Evolutionary conservation across 2,888 invertebrate species (phyloP).

Genomic region (Aleiodes alternator): DNA sequence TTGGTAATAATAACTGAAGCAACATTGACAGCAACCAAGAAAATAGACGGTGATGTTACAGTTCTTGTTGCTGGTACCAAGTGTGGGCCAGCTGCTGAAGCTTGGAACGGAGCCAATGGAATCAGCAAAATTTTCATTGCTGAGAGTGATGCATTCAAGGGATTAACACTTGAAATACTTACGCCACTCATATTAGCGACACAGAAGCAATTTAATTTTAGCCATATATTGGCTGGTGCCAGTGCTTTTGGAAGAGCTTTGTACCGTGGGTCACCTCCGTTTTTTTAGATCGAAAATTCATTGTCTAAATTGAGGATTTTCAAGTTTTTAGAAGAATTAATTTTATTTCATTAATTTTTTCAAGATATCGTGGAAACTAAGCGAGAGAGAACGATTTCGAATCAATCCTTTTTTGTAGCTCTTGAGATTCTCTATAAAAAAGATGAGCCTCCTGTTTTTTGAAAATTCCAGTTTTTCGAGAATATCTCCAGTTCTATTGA

Average conservation of each 20-base stretch:
- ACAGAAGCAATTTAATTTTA: slow-evolving; percentile 95
- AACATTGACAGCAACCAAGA: slow-evolving; percentile 93
- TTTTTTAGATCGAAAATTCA: background rate
- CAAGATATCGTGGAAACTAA: too few species aligned
- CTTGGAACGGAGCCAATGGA: slow-evolving; percentile 89
- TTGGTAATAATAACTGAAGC: slow-evolving; percentile 92
- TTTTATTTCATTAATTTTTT: too few species aligned
- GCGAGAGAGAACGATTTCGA: too few species aligned
- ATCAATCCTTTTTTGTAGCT: too few species aligned
- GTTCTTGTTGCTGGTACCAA: slow-evolving; percentile 94
- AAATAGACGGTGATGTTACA: slow-evolving; percentile 94
- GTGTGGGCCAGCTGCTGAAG: slow-evolving; percentile 90
- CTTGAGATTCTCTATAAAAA: too few species aligned
- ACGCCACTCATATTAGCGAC: slow-evolving; percentile 91
- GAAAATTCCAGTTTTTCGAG: too few species aligned
- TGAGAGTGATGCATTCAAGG: slow-evolving; percentile 93
- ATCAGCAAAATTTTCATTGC: slow-evolving; percentile 93
- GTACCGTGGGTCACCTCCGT: slow-evolving; percentile 82
- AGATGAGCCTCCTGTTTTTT: too few species aligned
- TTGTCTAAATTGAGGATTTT: too few species aligned
- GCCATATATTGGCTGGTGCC: slow-evolving; percentile 96
- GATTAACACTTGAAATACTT: slow-evolving; percentile 91
- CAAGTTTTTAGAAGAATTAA: too few species aligned
- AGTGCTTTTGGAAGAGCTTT: slow-evolving; percentile 95
- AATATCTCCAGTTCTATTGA: too few species aligned